Conservation (phyloP, 1,140 invertebrate genomes). For the Drosophila tropicalis region DNA sequence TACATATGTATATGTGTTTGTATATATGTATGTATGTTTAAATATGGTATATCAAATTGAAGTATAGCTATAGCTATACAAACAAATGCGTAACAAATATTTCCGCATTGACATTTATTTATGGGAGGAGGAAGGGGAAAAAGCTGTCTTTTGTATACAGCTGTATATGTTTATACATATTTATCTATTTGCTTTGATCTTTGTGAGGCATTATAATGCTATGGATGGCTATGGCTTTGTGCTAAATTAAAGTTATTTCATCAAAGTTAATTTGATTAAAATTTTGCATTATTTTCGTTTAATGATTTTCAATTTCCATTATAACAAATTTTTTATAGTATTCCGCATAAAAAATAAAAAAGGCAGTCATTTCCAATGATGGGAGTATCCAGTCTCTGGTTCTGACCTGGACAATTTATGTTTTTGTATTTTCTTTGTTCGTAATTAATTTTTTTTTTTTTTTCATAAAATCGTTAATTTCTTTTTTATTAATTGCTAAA, state of each 20-base stretch:
- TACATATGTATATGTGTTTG: conserved; percentile 6
- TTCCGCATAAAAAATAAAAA: too few relatives aligned
- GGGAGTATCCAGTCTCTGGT: too few relatives aligned
- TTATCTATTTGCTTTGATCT: conserved; percentile 10
- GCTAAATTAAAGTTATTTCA: neutral
- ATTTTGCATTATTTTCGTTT: neutral
- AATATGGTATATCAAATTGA: conserved; percentile 49
- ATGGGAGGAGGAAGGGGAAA: neutral
- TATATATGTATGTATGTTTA: neutral
- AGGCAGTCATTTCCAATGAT: too few relatives aligned
- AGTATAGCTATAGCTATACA: conserved; percentile 47
- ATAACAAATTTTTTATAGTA: neutral
- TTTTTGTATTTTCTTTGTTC: too few relatives aligned
- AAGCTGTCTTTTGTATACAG: conserved; percentile 32
- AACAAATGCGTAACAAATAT: conserved; percentile 18
- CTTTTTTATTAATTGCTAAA: too few relatives aligned
- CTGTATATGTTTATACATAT: conserved; percentile 22
- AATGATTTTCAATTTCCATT: neutral
- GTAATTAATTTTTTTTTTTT: too few relatives aligned
- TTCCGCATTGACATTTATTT: conserved; percentile 60
- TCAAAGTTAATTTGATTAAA: neutral
- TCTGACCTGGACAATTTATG: too few relatives aligned
- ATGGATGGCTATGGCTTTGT: neutral
- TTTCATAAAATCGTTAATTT: too few relatives aligned
- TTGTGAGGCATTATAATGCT: neutral